These are phyloP conservation scores for Drosophila quadrilineata DNA, from an alignment of 1,140 invertebrate genomes.

Conservation along the genomic window DNA sequence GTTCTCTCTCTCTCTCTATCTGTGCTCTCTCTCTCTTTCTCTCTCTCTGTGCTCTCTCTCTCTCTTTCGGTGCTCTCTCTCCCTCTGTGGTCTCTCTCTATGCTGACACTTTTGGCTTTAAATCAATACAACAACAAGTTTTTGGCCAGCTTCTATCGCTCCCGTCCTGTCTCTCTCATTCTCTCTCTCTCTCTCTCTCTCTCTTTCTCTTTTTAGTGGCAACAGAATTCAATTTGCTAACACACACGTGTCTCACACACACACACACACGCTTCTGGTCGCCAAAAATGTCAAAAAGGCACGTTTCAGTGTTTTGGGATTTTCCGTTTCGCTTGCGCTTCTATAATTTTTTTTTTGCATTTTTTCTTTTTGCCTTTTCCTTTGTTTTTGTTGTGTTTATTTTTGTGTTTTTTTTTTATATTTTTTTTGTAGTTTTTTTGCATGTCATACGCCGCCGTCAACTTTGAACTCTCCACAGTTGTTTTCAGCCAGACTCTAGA, in stretches of 20 bases:
- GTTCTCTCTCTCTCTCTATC: neutral
- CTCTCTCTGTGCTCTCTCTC: no score
- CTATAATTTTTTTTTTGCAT: no score
- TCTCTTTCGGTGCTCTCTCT: no score
- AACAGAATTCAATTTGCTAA: conserved; percentile 70
- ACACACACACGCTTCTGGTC: conserved; percentile 5
- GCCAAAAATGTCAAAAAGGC: conserved; percentile 71
- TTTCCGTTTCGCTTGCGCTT: no score
- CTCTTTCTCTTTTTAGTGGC: no score
- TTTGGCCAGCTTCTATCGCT: no score
- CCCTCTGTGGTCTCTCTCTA: neutral
- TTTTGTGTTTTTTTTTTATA: no score
- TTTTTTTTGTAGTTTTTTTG: no score
- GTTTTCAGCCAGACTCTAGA: conserved; percentile 30
- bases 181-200: no score
- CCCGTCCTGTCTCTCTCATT: no score
- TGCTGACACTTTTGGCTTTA: conserved; percentile 12
- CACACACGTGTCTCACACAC: conserved; percentile 24
- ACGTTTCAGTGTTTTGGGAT: conserved; percentile 75
- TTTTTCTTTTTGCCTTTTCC: no score
- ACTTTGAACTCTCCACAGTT: conserved; percentile 37
- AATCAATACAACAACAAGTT: conserved; percentile 60
- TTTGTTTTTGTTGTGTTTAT: no score
- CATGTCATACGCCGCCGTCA: conserved; percentile 49
- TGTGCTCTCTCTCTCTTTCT: neutral